Evolutionary conservation across 2,113 vertebrate genomes (phyloP).

Genomic region (Crotophaga sulcirostris): DNA sequence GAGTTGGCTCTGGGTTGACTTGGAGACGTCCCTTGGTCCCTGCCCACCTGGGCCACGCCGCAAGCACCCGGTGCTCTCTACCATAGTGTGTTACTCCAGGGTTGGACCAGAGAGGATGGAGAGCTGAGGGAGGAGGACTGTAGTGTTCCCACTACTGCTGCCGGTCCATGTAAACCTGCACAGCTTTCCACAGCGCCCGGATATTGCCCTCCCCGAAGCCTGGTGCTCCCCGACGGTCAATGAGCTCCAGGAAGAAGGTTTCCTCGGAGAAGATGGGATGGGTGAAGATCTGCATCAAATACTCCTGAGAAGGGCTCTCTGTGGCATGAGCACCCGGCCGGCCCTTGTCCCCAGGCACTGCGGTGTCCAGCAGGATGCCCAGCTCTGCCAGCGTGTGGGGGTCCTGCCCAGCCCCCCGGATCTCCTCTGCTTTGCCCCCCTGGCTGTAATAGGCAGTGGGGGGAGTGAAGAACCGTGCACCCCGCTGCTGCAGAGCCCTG

Average conservation of each 20-base stretch:
- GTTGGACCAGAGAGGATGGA: not conserved
- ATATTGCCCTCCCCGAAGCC: conserved; percentile 96
- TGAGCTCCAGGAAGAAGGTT: conserved; percentile 95
- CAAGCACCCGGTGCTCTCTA: accelerated
- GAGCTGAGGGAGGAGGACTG: not conserved
- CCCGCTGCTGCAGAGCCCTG: conserved; percentile 65
- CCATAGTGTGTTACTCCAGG: accelerated
- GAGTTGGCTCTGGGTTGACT: not conserved
- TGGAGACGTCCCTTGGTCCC: not conserved
- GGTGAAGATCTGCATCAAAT: conserved; percentile 93
- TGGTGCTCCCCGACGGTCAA: conserved; percentile 84
- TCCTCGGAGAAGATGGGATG: conserved; percentile 89
- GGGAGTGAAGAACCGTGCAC: conserved; percentile 82
- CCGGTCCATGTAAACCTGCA: conserved; percentile 84
- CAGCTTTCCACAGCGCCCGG: conserved; percentile 87
- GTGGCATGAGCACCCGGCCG: accelerated
- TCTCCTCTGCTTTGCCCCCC: conserved; percentile 83
- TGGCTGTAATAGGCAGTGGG: conserved; percentile 86
- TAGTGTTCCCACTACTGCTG: not conserved
- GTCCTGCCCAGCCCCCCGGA: conserved; percentile 78
- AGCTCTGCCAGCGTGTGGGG: conserved; percentile 75
- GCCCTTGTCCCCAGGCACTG: not conserved
- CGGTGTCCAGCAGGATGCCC: conserved; percentile 90
- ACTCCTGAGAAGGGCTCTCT: not conserved
- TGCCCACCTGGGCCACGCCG: not conserved